A percentile compares a stretch with the other conserved stretches of the same genome.
phyloP scores from a whole-genome alignment of 2,888 invertebrate genomes.

The Odontothrips loti region DNA sequence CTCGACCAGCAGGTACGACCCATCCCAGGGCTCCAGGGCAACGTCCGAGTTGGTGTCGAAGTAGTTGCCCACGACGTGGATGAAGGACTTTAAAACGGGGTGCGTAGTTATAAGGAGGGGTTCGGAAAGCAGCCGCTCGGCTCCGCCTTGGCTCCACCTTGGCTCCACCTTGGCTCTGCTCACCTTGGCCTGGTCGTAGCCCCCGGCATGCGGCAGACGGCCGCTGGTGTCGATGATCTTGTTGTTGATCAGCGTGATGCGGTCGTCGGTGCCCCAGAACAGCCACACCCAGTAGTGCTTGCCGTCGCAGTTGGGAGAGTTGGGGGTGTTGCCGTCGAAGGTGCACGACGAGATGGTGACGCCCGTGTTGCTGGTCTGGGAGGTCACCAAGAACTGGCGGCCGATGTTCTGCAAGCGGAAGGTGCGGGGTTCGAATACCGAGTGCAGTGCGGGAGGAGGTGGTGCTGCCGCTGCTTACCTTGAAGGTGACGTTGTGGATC shows the following conservation, averaged over 20 bases:
- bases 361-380: slow-evolving; percentile 24
- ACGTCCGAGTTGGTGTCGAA: background rate
- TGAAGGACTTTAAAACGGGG: background rate
- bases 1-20: background rate
- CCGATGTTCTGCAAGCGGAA: slow-evolving; percentile 29
- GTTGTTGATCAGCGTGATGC: slow-evolving; percentile 32
- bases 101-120: too few species aligned
- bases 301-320: slow-evolving; percentile 31
- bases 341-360: slow-evolving; percentile 29
- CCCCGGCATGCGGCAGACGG: slow-evolving; percentile 30
- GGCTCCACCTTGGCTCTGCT: background rate
- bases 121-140: too few species aligned
- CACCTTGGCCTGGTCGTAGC: slow-evolving; percentile 6
- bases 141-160: too few species aligned
- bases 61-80: slow-evolving; percentile 4
- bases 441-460: background rate
- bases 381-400: slow-evolving; percentile 32
- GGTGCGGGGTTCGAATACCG: background rate
- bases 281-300: slow-evolving; percentile 34
- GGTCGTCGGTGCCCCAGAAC: slow-evolving; percentile 31
- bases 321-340: slow-evolving; percentile 30
- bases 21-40: background rate
- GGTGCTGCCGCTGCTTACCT: background rate
- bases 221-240: slow-evolving; percentile 29
- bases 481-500: slow-evolving; percentile 31